phyloP scores from a whole-genome alignment of 1,140 invertebrate genomes.

The Bombus breviceps region DNA sequence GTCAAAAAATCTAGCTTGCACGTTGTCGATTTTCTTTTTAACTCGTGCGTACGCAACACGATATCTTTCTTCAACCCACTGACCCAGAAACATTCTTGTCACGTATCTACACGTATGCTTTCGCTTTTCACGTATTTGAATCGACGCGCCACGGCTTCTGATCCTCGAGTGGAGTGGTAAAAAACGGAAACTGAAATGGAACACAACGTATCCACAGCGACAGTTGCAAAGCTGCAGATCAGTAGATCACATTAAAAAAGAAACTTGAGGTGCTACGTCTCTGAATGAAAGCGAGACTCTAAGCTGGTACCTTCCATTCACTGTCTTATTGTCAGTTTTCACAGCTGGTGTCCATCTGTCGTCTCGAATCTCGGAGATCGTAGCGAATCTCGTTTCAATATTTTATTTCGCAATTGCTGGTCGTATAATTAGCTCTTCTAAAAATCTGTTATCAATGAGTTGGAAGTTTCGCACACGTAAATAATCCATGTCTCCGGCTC shows the following conservation, averaged over 20 bases:
- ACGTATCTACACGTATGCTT: neutral
- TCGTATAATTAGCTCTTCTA: neutral
- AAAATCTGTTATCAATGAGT: too few relatives aligned
- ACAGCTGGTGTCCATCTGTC: too few relatives aligned
- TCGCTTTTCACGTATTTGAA: slow-evolving; percentile 13
- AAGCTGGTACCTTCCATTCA: too few relatives aligned
- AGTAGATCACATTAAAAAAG: neutral
- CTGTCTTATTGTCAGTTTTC: too few relatives aligned
- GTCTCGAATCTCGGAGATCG: too few relatives aligned
- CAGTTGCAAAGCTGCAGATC: too few relatives aligned
- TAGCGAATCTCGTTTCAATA: too few relatives aligned
- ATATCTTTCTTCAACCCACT: neutral
- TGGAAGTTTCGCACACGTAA: too few relatives aligned
- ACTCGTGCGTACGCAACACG: neutral
- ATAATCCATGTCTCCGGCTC: too few relatives aligned
- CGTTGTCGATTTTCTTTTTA: neutral
- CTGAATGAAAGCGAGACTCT: neutral
- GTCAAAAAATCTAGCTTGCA: neutral
- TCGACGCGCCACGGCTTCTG: slow-evolving; percentile 7
- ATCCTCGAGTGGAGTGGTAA: neutral
- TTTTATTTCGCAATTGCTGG: neutral
- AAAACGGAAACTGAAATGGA: neutral
- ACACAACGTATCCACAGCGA: neutral
- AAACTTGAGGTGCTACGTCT: neutral
- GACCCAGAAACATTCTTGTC: slow-evolving; percentile 34